A percentile compares a stretch with the other conserved stretches of the same genome.
Conservation (phyloP, 2,797 vertebrate genomes). For the Hozukius guyotensis region DNA sequence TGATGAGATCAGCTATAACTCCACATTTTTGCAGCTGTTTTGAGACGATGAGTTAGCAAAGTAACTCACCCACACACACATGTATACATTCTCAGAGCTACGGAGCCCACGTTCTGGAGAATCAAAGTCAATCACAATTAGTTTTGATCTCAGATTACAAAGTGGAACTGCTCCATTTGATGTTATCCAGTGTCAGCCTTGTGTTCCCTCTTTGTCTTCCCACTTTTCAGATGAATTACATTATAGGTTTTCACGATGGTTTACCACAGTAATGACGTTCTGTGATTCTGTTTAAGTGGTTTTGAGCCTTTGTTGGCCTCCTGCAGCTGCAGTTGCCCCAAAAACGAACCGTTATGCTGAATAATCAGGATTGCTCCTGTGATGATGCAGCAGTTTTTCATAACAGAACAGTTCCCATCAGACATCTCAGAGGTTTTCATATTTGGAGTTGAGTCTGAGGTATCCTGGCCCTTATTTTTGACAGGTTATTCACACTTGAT, state of each 20-base stretch:
- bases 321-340: conserved; percentile 9
- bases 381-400: conserved; percentile 48
- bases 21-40: conserved; percentile 1
- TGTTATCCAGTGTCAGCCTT: conserved; percentile 26
- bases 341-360: conserved; percentile 53
- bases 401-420: conserved; percentile 18
- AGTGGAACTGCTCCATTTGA: conserved; percentile 37
- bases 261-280: conserved; percentile 60
- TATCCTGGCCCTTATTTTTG: conserved; percentile 19
- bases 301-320: conserved; percentile 49
- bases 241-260: conserved; percentile 50
- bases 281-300: conserved; percentile 58
- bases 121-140: conserved; percentile 52
- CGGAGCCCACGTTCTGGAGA: conserved; percentile 17
- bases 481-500: conserved; percentile 34
- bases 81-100: not conserved
- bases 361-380: conserved; percentile 34
- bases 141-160: conserved; percentile 51
- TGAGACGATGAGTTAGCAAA: not conserved
- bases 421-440: conserved; percentile 16
- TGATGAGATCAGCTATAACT: not conserved
- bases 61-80: not conserved
- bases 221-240: conserved; percentile 55
- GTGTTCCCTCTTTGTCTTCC: conserved; percentile 42
- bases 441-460: conserved; percentile 30